These are phyloP conservation scores for Salvator merianae DNA, from an alignment of 2,113 vertebrate genomes.

Conservation along the genomic window DNA sequence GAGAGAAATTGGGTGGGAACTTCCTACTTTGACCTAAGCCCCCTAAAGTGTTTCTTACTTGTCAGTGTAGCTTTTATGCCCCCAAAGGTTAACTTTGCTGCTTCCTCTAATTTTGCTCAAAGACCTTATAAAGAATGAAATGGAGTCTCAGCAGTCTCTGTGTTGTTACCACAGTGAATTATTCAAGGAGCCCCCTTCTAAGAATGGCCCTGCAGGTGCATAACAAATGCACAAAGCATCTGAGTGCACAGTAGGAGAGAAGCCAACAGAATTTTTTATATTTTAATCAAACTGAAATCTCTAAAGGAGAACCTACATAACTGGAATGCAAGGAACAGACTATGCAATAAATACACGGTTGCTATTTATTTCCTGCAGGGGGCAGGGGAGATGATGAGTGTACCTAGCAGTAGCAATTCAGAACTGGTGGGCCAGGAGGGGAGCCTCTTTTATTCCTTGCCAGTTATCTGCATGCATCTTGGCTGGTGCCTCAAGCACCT, in stretches of 20 bases:
- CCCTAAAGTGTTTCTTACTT: no score
- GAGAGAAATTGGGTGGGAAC: no score
- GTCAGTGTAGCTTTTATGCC: no score
- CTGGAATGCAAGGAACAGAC: neutral
- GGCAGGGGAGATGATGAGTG: no score
- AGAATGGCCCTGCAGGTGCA: neutral
- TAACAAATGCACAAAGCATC: neutral
- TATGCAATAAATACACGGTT: neutral
- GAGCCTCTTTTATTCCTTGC: no score
- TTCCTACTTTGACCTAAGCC: no score
- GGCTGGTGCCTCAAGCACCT: no score
- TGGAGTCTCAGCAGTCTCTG: no score
- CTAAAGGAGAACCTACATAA: neutral
- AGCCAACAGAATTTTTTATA: neutral
- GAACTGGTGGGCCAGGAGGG: no score
- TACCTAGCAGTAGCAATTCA: no score
- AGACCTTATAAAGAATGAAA: neutral
- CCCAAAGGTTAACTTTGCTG: neutral
- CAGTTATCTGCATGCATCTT: no score
- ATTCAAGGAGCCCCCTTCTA: neutral
- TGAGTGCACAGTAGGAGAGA: neutral
- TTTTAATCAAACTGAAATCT: neutral
- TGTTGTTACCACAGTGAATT: neutral
- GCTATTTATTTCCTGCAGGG: neutral
- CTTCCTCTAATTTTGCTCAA: neutral